Conservation (phyloP, 2,113 vertebrate genomes). For the Chlorodrepanis virens region DNA sequence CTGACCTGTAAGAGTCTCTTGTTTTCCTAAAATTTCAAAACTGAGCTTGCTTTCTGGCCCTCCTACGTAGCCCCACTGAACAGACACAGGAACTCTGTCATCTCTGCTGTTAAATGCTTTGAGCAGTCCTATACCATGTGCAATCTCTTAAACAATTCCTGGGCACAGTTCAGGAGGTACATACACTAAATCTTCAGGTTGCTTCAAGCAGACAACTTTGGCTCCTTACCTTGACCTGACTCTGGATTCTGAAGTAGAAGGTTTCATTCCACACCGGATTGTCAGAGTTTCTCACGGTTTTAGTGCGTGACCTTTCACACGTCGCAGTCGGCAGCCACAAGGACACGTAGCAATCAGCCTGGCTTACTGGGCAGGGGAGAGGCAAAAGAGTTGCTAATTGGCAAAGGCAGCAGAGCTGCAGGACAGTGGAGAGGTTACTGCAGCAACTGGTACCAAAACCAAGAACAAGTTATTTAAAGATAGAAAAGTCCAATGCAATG, state of each 20-base stretch:
- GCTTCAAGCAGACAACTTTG: neutral
- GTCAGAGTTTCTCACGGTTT: conserved; percentile 73
- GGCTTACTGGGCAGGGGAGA: conserved; percentile 63
- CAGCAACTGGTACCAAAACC: neutral
- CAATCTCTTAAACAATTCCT: neutral
- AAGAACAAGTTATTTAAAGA: neutral
- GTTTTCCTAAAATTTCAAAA: neutral
- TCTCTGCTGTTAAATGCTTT: neutral
- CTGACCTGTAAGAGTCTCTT: neutral
- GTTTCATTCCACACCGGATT: conserved; percentile 85
- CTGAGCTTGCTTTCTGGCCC: neutral
- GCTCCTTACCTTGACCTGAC: conserved; percentile 78
- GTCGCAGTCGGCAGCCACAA: conserved; percentile 80
- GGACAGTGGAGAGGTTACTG: neutral
- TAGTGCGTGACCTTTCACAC: conserved; percentile 69
- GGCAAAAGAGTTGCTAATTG: neutral
- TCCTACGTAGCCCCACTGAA: fast-evolving
- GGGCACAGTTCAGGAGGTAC: neutral
- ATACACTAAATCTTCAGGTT: neutral
- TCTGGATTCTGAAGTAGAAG: conserved; percentile 81
- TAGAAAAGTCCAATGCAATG: neutral
- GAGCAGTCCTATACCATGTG: neutral
- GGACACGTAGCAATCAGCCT: conserved; percentile 81
- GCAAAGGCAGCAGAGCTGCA: neutral
- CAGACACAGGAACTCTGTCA: neutral